phyloP scores from a whole-genome alignment of 1,140 invertebrate species.

The Aphelinus certus region DNA sequence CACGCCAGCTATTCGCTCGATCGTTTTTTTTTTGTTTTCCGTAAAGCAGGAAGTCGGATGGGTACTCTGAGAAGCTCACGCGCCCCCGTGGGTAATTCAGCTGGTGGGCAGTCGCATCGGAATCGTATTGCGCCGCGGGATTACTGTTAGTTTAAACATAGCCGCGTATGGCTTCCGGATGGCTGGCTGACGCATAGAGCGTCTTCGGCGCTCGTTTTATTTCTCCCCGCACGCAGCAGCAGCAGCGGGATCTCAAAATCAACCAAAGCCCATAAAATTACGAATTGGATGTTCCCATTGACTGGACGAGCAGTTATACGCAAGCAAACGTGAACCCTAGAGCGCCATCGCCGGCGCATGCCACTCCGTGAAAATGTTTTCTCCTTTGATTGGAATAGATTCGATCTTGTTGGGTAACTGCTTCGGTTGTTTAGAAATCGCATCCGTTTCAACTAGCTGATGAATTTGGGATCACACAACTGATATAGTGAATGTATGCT shows the following conservation, averaged over 20 bases:
- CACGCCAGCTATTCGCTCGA: conserved; percentile 38
- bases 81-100: conserved; percentile 39
- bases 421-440: too few relatives aligned
- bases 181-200: background rate
- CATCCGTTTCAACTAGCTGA: too few relatives aligned
- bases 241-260: background rate
- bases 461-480: too few relatives aligned
- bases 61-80: conserved; percentile 2
- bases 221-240: background rate
- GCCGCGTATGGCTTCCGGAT: background rate
- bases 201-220: background rate
- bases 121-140: conserved; percentile 16
- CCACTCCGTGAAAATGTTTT: background rate
- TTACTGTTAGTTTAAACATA: conserved; percentile 16
- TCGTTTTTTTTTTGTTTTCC: conserved; percentile 18
- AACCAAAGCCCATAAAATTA: conserved; percentile 9
- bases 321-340: too few relatives aligned
- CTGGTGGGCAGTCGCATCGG: conserved; percentile 31
- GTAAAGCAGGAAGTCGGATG: conserved; percentile 38
- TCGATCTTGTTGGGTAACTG: background rate
- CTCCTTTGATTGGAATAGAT: background rate
- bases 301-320: background rate
- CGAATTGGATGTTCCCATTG: background rate
- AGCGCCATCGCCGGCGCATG: too few relatives aligned
- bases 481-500: too few relatives aligned